Conservation (phyloP, 2,888 invertebrate species). For the Sthenelais limicola region DNA sequence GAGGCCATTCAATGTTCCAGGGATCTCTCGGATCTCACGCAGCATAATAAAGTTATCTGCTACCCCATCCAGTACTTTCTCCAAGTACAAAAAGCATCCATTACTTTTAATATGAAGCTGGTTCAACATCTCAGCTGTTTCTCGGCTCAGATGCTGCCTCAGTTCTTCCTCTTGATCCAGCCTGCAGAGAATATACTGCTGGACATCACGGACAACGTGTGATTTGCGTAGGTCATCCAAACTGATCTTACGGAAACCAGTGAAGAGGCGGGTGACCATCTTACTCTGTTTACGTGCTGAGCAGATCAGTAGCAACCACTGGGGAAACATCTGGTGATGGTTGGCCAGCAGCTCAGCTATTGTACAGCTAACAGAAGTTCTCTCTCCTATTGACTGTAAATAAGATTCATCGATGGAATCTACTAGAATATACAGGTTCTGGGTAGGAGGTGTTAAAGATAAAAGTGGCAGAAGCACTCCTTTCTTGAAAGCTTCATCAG, state of each 20-base stretch:
- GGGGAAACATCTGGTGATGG: slow-evolving; percentile 91
- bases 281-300: slow-evolving; percentile 86
- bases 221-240: slow-evolving; percentile 89
- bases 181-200: slow-evolving; percentile 89
- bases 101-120: slow-evolving; percentile 96
- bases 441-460: slow-evolving; percentile 86
- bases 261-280: slow-evolving; percentile 81
- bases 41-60: slow-evolving; percentile 93
- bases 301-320: slow-evolving; percentile 92
- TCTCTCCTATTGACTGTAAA: slow-evolving; percentile 58
- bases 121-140: slow-evolving; percentile 95
- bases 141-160: slow-evolving; percentile 88
- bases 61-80: slow-evolving; percentile 82
- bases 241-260: slow-evolving; percentile 89
- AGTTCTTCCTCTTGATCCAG: slow-evolving; percentile 91
- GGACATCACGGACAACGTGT: slow-evolving; percentile 91
- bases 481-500: slow-evolving; percentile 92
- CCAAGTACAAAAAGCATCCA: slow-evolving; percentile 76
- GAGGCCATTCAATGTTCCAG: slow-evolving; percentile 94
- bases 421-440: slow-evolving; percentile 87
- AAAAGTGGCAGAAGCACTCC: slow-evolving; percentile 89
- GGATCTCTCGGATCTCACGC: slow-evolving; percentile 90
- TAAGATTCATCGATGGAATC: slow-evolving; percentile 90
- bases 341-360: slow-evolving; percentile 83
- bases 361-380: slow-evolving; percentile 60